Percentiles rank a stretch among this genome's conserved stretches.
phyloP scores from a whole-genome alignment of 2,888 invertebrate species.

The Cephus pygmeus region DNA sequence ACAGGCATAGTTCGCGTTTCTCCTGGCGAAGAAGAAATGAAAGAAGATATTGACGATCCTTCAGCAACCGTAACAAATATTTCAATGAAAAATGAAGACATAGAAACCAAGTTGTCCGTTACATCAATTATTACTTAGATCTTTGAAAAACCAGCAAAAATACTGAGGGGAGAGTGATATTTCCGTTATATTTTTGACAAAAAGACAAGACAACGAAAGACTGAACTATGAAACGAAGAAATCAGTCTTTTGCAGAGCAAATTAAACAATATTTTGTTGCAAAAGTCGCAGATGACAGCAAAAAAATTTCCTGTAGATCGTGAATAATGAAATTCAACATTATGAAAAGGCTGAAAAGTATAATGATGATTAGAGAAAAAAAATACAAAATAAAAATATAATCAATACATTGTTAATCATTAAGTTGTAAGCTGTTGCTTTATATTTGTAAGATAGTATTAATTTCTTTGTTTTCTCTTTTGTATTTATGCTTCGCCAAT shows the following conservation, averaged over 20 bases:
- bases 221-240: neutral
- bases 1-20: neutral
- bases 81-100: neutral
- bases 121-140: neutral
- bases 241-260: neutral
- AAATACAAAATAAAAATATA: neutral
- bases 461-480: neutral
- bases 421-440: neutral
- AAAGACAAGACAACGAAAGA: neutral
- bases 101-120: neutral
- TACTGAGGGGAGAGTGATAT: neutral
- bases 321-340: neutral
- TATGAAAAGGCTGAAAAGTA: neutral
- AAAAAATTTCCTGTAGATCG: neutral
- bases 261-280: neutral
- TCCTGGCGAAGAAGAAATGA: neutral
- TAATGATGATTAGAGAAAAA: neutral
- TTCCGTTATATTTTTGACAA: neutral
- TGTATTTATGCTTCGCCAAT: neutral
- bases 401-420: neutral
- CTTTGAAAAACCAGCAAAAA: neutral
- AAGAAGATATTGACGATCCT: neutral
- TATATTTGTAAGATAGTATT: neutral
- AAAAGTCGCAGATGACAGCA: neutral
- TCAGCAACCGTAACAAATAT: neutral